These are phyloP conservation scores for Falco concolor DNA, from an alignment of 2,797 vertebrate species.

Conservation along the genomic window DNA sequence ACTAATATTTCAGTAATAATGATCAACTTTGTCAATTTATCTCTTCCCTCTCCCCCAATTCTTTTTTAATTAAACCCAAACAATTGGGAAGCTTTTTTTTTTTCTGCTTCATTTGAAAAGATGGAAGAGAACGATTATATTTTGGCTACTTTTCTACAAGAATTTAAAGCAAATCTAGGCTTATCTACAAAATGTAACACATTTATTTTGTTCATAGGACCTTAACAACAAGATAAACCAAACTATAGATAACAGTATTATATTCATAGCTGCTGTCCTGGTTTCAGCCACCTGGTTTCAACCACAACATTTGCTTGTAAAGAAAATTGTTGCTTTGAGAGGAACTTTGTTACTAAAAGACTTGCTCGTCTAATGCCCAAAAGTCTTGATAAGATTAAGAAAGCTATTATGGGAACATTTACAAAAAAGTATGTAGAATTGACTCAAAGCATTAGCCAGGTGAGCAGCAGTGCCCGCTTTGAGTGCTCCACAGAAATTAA, in stretches of 20 bases:
- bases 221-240: background rate
- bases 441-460: background rate
- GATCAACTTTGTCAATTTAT: background rate
- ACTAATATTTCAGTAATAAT: background rate
- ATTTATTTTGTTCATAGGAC: background rate
- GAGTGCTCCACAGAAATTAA: background rate
- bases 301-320: background rate
- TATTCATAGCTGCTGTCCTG: background rate
- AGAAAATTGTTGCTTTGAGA: background rate
- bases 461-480: background rate
- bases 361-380: background rate
- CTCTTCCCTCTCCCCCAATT: background rate
- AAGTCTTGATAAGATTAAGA: background rate
- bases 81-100: background rate
- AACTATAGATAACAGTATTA: background rate
- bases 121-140: background rate
- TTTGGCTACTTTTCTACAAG: background rate
- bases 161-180: background rate
- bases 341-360: background rate
- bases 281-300: too few species aligned
- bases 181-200: background rate
- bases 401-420: background rate
- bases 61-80: background rate
- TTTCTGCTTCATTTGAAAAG: background rate
- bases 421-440: background rate